Base-by-base conservation (phyloP, 1,140 invertebrate species). In the Pachypeltis micranthus region DNA sequence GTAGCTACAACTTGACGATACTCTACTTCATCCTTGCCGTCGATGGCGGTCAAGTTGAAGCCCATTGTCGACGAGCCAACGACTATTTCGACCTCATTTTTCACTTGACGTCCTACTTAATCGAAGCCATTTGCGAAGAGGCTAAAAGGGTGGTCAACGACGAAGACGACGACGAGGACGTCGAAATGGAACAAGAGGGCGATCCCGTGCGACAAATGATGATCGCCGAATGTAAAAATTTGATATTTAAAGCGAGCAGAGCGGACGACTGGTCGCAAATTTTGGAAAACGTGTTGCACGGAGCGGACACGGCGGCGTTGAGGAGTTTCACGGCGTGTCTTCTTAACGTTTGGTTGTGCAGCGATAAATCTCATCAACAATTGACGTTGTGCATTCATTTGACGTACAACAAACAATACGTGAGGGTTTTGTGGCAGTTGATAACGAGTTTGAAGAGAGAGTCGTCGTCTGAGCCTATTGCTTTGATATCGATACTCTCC, bases 361-460 rank as follows among this genome's bases (percentile, higher is more conserved):
- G 25, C 24, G n/a, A 59, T 21, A 63, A 44, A 12, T 23, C 39
- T 4, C n/a, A 26, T 39, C 28, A 31, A 31, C 24, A 51, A 39
- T 26, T 57, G 31, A 63, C 16, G 56, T 62, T 61, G 23, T 60
- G 28, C 44, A 19, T 60, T 25, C 7, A 31, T 39, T 62, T 62
- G 12, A 47, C 26, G 19, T 47, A 47, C 14, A 26, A 47, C 26
- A 47, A 65, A 25, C 25, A 60, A n/a, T 51, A 34, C 70, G 77
- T 96, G n/a, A 81, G 85, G 19, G 79, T 83, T 26, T 71, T 96
- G 2, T 96, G 91, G 91, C 76, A 78, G 21, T 77, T 77, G 2
- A 76, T 88, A 16, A 66, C 75, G 1, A 75, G 74, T 1, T 69
- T 78, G 1, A 77, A 74, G 58, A 78, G 80, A 62, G 73, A 73